A percentile compares a stretch with the other conserved stretches of the same genome.
Evolutionary conservation across 2,797 vertebrate species (phyloP).

Genomic region (Chiroxiphia lanceolata): DNA sequence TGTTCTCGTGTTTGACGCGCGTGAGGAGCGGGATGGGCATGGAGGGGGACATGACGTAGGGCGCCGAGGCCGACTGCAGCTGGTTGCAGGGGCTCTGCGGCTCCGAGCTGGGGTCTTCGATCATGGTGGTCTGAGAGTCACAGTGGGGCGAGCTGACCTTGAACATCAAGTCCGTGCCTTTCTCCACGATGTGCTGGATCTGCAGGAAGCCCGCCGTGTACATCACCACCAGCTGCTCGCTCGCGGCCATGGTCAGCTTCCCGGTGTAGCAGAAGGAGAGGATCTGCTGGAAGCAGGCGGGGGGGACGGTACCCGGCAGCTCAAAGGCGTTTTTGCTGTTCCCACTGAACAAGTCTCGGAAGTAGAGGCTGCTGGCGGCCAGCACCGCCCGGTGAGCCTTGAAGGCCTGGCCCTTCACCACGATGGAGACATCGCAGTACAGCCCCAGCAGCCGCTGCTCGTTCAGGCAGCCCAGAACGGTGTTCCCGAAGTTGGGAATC

Average conservation of each 20-base stretch:
- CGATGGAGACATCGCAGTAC: slow-evolving; percentile 98
- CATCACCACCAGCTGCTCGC: slow-evolving; percentile 99
- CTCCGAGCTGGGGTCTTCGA: slow-evolving; percentile 91
- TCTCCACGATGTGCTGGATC: slow-evolving; percentile 98
- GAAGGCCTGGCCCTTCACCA: slow-evolving; percentile 97
- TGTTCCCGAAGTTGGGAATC: slow-evolving; percentile 98
- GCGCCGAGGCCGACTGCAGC: slow-evolving; percentile 70
- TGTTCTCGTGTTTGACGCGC: slow-evolving; percentile 90
- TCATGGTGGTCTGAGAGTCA: slow-evolving; percentile 93
- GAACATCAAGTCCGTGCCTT: slow-evolving; percentile 97
- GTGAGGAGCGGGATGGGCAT: slow-evolving; percentile 84
- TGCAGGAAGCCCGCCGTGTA: slow-evolving; percentile 99
- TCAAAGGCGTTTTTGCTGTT: slow-evolving; percentile 96
- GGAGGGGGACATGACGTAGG: slow-evolving; percentile 85
- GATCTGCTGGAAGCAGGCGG: slow-evolving; percentile 97
- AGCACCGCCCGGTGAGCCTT: slow-evolving; percentile 96
- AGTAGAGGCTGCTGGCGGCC: slow-evolving; percentile 98
- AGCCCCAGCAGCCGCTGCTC: slow-evolving; percentile 96
- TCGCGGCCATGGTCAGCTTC: slow-evolving; percentile 96
- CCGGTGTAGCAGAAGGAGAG: slow-evolving; percentile 98
- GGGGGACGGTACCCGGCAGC: slow-evolving; percentile 94
- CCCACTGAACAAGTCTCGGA: slow-evolving; percentile 95
- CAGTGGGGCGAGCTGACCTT: slow-evolving; percentile 99
- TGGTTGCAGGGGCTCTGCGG: slow-evolving; percentile 93
- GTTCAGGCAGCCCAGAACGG: slow-evolving; percentile 94